A percentile compares a stretch with the other conserved stretches of the same genome.
These are phyloP conservation scores for Ibycter americanus DNA, from an alignment of 2,797 vertebrate species.

Conservation along the genomic window DNA sequence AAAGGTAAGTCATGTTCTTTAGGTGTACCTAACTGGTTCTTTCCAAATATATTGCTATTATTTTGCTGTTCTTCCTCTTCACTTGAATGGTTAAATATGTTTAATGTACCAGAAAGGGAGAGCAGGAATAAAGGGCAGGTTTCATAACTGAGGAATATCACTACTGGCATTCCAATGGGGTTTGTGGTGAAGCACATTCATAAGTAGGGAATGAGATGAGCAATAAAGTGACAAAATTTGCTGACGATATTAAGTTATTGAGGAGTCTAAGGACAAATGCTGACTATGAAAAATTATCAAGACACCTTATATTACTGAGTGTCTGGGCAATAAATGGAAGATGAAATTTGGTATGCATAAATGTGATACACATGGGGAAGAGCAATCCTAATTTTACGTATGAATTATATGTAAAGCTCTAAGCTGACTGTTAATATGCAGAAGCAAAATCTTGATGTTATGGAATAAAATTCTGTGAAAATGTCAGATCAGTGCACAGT, in stretches of 20 bases:
- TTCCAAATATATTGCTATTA: background rate
- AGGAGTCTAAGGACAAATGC: background rate
- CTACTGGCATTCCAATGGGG: fast-evolving
- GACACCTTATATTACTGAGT: background rate
- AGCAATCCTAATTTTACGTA: background rate
- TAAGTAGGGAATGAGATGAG: background rate
- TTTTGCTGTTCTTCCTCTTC: background rate
- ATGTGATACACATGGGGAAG: background rate
- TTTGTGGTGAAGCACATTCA: background rate
- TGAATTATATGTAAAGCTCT: background rate
- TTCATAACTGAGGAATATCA: background rate
- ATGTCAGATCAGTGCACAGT: background rate
- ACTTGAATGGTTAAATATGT: background rate
- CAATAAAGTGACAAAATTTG: background rate
- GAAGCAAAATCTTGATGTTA: background rate
- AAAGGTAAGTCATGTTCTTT: background rate
- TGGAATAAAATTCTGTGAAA: background rate
- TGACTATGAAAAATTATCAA: background rate
- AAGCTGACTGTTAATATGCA: background rate
- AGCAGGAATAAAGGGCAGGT: background rate
- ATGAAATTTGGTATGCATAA: background rate
- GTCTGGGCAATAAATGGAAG: background rate
- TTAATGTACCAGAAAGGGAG: background rate
- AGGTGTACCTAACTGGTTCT: background rate
- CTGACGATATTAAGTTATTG: background rate